phyloP scores from a whole-genome alignment of 2,797 vertebrate genomes.

The Leptodactylus fallax region DNA sequence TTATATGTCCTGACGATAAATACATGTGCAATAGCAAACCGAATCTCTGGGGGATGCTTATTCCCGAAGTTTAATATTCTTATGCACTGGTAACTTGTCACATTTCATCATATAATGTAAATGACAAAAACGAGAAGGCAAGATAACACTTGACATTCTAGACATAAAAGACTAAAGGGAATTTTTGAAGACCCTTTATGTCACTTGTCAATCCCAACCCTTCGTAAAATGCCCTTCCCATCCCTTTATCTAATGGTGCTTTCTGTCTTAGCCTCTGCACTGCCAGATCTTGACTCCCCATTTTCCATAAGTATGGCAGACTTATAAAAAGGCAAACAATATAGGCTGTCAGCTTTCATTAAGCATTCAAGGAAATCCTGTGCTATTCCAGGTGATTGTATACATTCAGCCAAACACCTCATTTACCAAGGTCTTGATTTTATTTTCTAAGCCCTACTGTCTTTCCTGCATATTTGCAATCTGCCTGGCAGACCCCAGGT shows the following conservation, averaged over 20 bases:
- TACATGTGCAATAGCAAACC: neutral
- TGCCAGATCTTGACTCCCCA: neutral
- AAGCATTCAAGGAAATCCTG: fast-evolving
- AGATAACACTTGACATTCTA: constrained; percentile 42
- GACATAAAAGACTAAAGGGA: constrained; percentile 44
- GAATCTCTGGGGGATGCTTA: constrained; percentile 11
- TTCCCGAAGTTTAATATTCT: constrained; percentile 64
- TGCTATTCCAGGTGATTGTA: constrained; percentile 58
- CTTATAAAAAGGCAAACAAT: constrained; percentile 64
- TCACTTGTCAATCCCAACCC: constrained; percentile 51
- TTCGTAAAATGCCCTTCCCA: constrained; percentile 50
- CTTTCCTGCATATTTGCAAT: constrained; percentile 26
- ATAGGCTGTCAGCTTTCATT: constrained; percentile 66
- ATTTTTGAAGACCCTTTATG: constrained; percentile 26
- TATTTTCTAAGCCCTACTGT: neutral
- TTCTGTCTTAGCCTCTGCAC: neutral
- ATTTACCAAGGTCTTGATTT: constrained; percentile 56
- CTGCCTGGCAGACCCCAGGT: constrained; percentile 34
- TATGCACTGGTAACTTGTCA: constrained; percentile 71
- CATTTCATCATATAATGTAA: constrained; percentile 73
- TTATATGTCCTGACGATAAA: constrained; percentile 13
- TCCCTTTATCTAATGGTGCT: constrained; percentile 34
- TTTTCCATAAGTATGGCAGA: constrained; percentile 9
- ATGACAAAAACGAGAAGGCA: constrained; percentile 64
- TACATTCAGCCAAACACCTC: constrained; percentile 51